Conservation (phyloP, 2,797 vertebrate genomes). For the Poecilia picta region DNA sequence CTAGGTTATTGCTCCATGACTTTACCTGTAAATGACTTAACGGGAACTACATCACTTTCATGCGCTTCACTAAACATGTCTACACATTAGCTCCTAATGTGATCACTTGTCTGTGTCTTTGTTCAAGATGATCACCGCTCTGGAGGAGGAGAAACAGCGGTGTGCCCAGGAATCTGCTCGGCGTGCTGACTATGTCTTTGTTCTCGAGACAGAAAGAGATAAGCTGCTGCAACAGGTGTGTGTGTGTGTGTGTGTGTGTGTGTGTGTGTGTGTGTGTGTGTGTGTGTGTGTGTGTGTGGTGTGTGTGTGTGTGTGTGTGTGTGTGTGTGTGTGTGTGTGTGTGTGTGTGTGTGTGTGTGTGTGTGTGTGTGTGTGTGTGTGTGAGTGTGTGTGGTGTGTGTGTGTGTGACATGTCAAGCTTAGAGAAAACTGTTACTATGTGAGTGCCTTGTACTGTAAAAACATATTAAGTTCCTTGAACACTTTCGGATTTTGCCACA, state of each 20-base stretch:
- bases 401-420: not conserved
- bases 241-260: not conserved
- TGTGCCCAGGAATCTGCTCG: slow-evolving; percentile 89
- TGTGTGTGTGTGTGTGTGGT: too few species aligned
- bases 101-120: slow-evolving; percentile 27
- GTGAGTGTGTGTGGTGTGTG: too few species aligned
- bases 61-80: too few species aligned
- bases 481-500: not conserved
- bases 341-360: not conserved
- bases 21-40: not conserved
- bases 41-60: not conserved
- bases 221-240: slow-evolving; percentile 92
- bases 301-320: too few species aligned
- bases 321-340: slow-evolving; percentile 62
- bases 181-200: slow-evolving; percentile 91
- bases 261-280: slow-evolving; percentile 63
- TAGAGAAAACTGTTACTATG: not conserved
- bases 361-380: slow-evolving; percentile 63
- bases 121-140: slow-evolving; percentile 89
- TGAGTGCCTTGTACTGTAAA: not conserved
- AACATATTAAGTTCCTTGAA: not conserved
- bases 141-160: slow-evolving; percentile 90
- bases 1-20: not conserved
- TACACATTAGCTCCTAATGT: slow-evolving; percentile 8
- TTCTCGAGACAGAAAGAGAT: slow-evolving; percentile 93